These are phyloP conservation scores for Anoplius nigerrimus DNA, from an alignment of 2,888 invertebrate species.

Conservation along the genomic window DNA sequence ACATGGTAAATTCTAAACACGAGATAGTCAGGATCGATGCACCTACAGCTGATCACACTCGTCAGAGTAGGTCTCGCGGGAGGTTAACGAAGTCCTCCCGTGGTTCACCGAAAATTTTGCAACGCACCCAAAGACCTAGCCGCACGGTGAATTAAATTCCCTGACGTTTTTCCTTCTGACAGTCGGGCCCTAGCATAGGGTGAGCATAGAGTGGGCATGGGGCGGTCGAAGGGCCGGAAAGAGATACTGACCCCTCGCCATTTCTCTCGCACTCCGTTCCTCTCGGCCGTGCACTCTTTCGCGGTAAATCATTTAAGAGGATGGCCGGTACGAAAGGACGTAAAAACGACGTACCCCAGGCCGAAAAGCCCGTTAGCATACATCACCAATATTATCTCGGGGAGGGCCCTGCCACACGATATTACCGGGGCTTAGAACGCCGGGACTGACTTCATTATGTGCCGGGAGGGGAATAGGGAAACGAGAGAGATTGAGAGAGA, in stretches of 20 bases:
- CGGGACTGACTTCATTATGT: conserved; percentile 71
- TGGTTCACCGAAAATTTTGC: conserved; percentile 41
- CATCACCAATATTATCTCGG: conserved; percentile 71
- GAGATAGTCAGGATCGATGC: background rate
- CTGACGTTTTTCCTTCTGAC: conserved; percentile 37
- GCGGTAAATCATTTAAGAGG: conserved; percentile 63
- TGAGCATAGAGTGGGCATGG: background rate
- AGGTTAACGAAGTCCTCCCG: conserved; percentile 44
- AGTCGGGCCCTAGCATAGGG: too few relatives aligned
- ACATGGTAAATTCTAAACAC: too few relatives aligned
- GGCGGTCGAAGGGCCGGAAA: background rate
- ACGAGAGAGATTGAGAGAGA: conserved; percentile 29
- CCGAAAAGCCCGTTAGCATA: conserved; percentile 69
- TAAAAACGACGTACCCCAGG: conserved; percentile 33
- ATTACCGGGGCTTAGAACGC: conserved; percentile 70
- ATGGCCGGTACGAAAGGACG: conserved; percentile 23
- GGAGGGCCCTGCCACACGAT: conserved; percentile 63
- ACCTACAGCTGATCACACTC: background rate
- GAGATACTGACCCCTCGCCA: conserved; percentile 5
- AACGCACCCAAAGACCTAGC: conserved; percentile 39
- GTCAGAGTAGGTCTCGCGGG: too few relatives aligned
- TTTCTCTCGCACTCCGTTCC: conserved; percentile 6
- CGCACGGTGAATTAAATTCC: conserved; percentile 44
- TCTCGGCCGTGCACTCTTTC: conserved; percentile 22
- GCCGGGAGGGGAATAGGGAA: conserved; percentile 35